Base-by-base conservation (phyloP, 2,113 vertebrate genomes). In the Pica pica region DNA sequence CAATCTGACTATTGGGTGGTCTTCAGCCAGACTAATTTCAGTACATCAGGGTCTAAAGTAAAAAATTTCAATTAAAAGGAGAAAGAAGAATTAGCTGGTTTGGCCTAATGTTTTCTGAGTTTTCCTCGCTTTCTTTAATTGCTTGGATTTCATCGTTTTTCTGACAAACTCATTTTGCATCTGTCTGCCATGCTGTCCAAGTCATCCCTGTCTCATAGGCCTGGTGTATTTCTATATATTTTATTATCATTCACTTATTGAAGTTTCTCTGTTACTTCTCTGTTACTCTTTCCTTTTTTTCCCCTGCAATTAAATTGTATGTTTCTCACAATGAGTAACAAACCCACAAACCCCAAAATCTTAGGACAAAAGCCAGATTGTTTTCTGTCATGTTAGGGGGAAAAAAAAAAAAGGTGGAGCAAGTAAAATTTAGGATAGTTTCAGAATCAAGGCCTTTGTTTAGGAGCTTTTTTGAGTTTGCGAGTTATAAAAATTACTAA, bases 361-460 rank as follows among this genome's bases (percentile, higher is more conserved):
- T 52, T 73, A 21, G 12, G 39, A 49, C 6, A 65, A 84, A 85
- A 28, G 2, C 1, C 4, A 69, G 59, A 31, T 9, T 70, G 14
- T 39, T 70, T 78, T 56, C 17, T 2, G 17, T 60, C 6, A 4
- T 20, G 3, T 39, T 46, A 5, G 30, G 27, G 30, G 27, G 65
- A 53, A 9, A 11, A 18, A n/a, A 78, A 24, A 3, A 13, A 1
- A 8, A 2, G 3, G 1, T 2, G 4, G 10, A 39, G 14, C 24
- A 64, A 69, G 5, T 61, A 63, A 44, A 63, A 71, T 52, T 78
- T 47, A 82, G 13, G 6, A 37, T 37, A 23, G 11, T 11, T 82
- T 85, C 39, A 17, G 15, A 61, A 69, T 9, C 16, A 61, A 26
- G 14, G 13, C 5, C 3, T 87, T 56, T 56, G 15, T 56, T 73